Base-by-base conservation (phyloP, 2,113 vertebrate genomes). In the Leptosomus discolor region DNA sequence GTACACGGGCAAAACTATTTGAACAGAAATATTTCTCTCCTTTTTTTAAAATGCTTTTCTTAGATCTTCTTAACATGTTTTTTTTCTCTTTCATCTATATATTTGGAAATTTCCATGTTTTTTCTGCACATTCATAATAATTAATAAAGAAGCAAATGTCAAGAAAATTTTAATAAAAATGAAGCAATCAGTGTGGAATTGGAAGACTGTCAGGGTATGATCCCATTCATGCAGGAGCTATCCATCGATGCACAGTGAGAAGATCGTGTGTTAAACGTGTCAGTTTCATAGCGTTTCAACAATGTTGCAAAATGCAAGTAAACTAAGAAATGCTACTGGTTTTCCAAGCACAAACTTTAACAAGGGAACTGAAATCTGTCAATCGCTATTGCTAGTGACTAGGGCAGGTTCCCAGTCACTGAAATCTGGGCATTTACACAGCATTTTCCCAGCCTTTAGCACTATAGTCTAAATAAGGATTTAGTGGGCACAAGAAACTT, bases 201-300 rank as follows among this genome's bases (percentile, higher is more conserved):
- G 41, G 26, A 65, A 91, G 27, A 30, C 37, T 34, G 17, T 43
- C 15, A 54, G 39, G 39, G 9, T 70, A 7, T 23, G 16, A 22
- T 54, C 20, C 2, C 6, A 64, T 79, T 81, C 0, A 3, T 50
- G n/a, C 29, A 15, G 27, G 23, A 7, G 10, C 1, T 8, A 1
- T 58, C 48, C 11, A 27, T 23, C 11, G 16, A 5, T 58, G 29
- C 30, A 54, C 30, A 53, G 1, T 36, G 26, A 15, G 68, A 43
- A 23, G 11, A 26, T 77, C 16, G 26, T 20, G 27, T 65, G 8
- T 61, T 51, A 68, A 74, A 77, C 8, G 7, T 16, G 26, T 4
- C 19, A 8, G 12, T 51, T 81, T 48, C 5, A 11, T 15, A 16
- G 36, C 15, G 63, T 74, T 78, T 93, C 56, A 75, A n/a, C 50